phyloP scores from a whole-genome alignment of 2,797 vertebrate species.

The Acanthurus lineatus region DNA sequence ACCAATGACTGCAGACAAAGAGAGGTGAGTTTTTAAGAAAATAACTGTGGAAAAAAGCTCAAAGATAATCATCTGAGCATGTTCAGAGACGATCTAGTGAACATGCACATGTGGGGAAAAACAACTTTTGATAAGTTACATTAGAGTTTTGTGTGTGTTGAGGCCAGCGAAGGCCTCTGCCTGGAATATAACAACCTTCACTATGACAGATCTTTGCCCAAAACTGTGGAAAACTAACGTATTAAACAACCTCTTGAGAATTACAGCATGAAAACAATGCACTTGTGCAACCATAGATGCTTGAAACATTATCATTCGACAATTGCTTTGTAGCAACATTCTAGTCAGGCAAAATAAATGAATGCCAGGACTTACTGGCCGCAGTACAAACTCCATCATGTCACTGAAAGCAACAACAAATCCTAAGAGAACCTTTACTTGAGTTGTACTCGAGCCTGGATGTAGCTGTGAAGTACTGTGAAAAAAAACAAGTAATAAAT shows the following conservation, averaged over 20 bases:
- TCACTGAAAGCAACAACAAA: conserved; percentile 32
- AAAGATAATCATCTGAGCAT: background rate
- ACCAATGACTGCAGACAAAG: background rate
- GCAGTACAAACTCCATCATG: conserved; percentile 31
- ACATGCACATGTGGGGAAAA: background rate
- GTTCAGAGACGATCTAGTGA: background rate
- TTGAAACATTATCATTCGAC: conserved; percentile 51
- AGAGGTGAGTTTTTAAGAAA: background rate
- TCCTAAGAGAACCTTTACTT: conserved; percentile 9
- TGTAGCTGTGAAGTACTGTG: background rate
- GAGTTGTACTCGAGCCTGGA: conserved; percentile 18
- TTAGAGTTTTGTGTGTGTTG: conserved; percentile 12
- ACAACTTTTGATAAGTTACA: background rate
- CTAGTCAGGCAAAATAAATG: conserved; percentile 32
- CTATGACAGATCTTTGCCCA: conserved; percentile 24
- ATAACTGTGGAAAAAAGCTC: background rate
- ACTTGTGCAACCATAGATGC: conserved; percentile 30
- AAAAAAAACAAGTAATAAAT: background rate
- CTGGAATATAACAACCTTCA: conserved; percentile 12
- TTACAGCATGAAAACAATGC: conserved; percentile 26
- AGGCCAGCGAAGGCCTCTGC: conserved; percentile 32
- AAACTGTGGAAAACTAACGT: conserved; percentile 24
- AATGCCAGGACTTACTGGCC: conserved; percentile 40
- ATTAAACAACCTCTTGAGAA: conserved; percentile 25
- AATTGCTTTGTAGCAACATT: conserved; percentile 34